Evolutionary conservation across 2,113 vertebrate genomes (phyloP).

Genomic region (Vidua chalybeata): DNA sequence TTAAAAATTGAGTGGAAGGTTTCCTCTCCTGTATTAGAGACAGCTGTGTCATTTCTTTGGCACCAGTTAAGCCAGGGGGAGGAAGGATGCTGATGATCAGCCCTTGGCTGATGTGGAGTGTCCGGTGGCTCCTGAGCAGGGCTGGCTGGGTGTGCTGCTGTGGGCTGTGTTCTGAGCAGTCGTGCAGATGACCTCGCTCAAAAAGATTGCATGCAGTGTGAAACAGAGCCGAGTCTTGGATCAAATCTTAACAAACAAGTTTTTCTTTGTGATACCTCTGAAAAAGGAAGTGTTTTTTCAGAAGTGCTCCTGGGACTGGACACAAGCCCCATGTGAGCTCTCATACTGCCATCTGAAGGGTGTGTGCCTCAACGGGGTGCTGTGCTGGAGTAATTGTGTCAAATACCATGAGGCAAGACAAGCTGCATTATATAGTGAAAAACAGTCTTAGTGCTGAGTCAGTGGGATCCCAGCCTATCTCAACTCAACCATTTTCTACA

Average conservation of each 20-base stretch:
- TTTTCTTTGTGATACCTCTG: neutral
- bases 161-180: neutral
- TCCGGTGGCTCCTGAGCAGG: neutral
- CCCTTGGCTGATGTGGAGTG: neutral
- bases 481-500: neutral
- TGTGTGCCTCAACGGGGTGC: neutral
- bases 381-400: neutral
- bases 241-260: neutral
- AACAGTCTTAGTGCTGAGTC: neutral
- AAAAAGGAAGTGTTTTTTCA: neutral
- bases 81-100: neutral
- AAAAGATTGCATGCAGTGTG: neutral
- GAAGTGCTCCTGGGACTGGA: neutral
- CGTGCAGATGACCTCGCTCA: neutral
- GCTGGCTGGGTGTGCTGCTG: neutral
- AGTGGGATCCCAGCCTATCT: neutral
- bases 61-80: neutral
- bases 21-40: neutral
- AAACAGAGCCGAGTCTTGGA: neutral
- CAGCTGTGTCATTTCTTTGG: neutral
- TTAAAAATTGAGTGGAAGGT: neutral
- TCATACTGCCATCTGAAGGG: conserved; percentile 41
- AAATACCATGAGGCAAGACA: neutral
- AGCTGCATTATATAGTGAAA: neutral
- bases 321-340: neutral